phyloP scores from a whole-genome alignment of 2,888 invertebrate genomes.

The Listrodromus nycthemerus region DNA sequence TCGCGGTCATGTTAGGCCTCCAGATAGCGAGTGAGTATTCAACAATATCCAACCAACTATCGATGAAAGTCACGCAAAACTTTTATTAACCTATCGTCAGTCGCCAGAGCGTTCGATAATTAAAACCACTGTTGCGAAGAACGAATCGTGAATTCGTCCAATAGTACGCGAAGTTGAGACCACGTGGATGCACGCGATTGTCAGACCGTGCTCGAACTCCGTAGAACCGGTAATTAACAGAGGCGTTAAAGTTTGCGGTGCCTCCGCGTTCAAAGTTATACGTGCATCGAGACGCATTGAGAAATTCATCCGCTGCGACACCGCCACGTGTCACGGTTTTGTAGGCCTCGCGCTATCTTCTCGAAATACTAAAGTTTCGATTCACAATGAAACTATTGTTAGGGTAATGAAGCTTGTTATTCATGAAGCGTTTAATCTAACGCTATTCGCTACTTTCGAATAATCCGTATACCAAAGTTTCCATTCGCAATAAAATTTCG shows the following conservation, averaged over 20 bases:
- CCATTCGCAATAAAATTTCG: no score
- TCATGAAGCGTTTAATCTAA: neutral
- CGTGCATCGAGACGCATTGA: constrained; percentile 35
- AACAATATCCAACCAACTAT: neutral
- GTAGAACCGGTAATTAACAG: constrained; percentile 49
- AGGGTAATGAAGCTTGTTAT: neutral
- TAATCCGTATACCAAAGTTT: no score
- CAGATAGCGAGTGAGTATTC: constrained; percentile 87
- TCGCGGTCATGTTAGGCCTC: constrained; percentile 90
- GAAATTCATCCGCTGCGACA: constrained; percentile 33
- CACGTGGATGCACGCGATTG: constrained; percentile 2
- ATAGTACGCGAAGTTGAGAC: neutral
- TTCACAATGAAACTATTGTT: neutral
- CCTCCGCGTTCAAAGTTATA: constrained; percentile 33
- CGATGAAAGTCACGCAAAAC: neutral
- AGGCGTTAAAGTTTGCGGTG: constrained; percentile 19
- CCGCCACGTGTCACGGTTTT: constrained; percentile 44
- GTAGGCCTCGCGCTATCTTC: constrained; percentile 45
- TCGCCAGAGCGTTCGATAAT: neutral
- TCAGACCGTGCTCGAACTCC: constrained; percentile 8
- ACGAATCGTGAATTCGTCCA: constrained; percentile 19
- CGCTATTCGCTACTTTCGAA: constrained; percentile 1
- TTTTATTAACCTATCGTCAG: neutral
- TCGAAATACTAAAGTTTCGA: constrained; percentile 5
- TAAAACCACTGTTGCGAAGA: neutral